Evolutionary conservation across 64 coral and sea anemone genomes (phyloP).

Genomic region (Pachyseris speciosa): DNA sequence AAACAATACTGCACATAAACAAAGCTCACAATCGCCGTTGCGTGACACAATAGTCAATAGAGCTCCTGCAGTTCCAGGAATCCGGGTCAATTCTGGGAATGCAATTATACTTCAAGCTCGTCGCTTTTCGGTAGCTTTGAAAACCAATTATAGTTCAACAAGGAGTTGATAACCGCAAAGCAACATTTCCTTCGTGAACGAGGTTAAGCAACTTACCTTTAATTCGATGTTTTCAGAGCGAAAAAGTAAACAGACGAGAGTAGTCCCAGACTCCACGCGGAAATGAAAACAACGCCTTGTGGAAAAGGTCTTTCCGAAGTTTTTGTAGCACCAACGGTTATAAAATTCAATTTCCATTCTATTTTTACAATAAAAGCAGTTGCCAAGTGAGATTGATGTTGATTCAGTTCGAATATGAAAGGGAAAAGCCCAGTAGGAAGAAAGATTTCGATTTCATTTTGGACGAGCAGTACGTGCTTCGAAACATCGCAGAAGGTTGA

Average conservation of each 20-base stretch:
- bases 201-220: not conserved
- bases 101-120: not conserved
- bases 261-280: conserved; percentile 31
- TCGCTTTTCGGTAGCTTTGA: not conserved
- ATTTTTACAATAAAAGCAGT: conserved; percentile 6
- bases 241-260: not conserved
- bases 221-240: not conserved
- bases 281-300: not conserved
- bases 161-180: not conserved
- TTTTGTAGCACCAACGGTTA: not conserved
- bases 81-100: not conserved
- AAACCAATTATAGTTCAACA: not conserved
- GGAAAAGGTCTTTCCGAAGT: not conserved
- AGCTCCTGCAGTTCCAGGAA: conserved; percentile 6
- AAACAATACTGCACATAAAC: too few species aligned
- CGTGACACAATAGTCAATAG: not conserved
- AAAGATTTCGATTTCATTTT: not conserved
- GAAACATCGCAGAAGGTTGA: not conserved
- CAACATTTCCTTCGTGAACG: not conserved
- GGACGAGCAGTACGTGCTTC: not conserved
- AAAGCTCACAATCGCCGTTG: not conserved
- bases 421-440: not conserved
- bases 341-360: not conserved
- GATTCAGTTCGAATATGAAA: not conserved
- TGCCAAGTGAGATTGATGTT: not conserved